Percentiles rank a stretch among this genome's conserved stretches.
phyloP scores from a whole-genome alignment of 2,797 vertebrate species.

The Acridotheres tristis region DNA sequence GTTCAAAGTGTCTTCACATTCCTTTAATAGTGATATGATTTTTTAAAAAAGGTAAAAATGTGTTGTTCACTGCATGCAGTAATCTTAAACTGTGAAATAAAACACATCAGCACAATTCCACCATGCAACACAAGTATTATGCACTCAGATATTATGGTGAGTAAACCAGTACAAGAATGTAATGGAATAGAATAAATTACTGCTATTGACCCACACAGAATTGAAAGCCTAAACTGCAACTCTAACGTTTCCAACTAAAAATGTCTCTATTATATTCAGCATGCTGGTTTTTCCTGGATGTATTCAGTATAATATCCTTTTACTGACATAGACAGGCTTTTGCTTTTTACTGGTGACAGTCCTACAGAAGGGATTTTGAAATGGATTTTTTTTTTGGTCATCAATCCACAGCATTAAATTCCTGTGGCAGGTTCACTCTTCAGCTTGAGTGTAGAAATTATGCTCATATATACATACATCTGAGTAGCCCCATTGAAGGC shows the following conservation, averaged over 20 bases:
- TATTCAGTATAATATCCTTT: neutral
- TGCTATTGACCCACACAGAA: neutral
- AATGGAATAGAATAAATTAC: slow-evolving; percentile 27
- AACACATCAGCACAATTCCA: neutral
- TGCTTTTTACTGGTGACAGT: neutral
- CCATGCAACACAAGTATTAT: neutral
- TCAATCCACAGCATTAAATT: slow-evolving; percentile 60
- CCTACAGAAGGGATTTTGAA: neutral
- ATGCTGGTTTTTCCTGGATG: neutral
- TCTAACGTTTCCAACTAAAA: slow-evolving; percentile 2
- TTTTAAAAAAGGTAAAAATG: neutral
- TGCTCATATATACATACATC: neutral
- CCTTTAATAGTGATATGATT: neutral
- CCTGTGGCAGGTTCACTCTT: slow-evolving; percentile 41
- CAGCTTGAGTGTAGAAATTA: slow-evolving; percentile 36
- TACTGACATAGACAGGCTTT: slow-evolving; percentile 2
- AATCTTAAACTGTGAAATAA: neutral
- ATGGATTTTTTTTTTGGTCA: neutral
- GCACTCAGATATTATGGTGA: neutral
- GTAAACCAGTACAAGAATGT: neutral
- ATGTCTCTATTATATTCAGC: neutral
- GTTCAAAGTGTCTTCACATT: neutral
- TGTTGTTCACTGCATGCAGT: neutral
- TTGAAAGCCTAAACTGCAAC: slow-evolving; percentile 18
- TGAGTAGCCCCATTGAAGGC: slow-evolving; percentile 15